A percentile compares a stretch with the other conserved stretches of the same genome.
Conservation (phyloP, 37 sponge, comb jelly and placozoan genomes). For the Lycopodina hypogea region DNA sequence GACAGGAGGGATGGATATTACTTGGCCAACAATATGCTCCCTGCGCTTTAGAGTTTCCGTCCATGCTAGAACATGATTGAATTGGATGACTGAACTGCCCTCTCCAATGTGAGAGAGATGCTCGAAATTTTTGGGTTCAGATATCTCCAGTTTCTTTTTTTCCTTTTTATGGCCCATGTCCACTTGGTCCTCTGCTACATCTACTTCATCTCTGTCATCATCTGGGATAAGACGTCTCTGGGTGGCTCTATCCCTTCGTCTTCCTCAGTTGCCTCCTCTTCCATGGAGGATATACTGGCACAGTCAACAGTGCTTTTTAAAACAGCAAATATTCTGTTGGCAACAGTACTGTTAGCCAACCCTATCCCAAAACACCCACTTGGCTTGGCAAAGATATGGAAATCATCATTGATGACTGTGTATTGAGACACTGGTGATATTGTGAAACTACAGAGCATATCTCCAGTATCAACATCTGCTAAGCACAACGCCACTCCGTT, state of each 20-base stretch:
- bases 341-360: slow-evolving; percentile 37
- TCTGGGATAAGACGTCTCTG: not conserved
- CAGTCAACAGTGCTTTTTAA: slow-evolving; percentile 12
- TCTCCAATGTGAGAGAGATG: slow-evolving; percentile 32
- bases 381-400: slow-evolving; percentile 25
- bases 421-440: slow-evolving; percentile 12
- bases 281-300: not conserved
- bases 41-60: not conserved
- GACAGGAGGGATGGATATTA: not conserved
- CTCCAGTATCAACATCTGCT: slow-evolving; percentile 36
- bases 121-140: slow-evolving; percentile 33
- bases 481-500: slow-evolving; percentile 8
- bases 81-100: not conserved
- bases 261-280: not conserved
- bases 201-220: not conserved
- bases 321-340: not conserved
- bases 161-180: not conserved
- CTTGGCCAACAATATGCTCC: not conserved
- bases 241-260: not conserved
- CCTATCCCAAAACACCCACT: slow-evolving; percentile 26
- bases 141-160: slow-evolving; percentile 7
- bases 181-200: slow-evolving; percentile 5
- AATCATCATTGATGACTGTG: slow-evolving; percentile 21
- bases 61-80: not conserved
- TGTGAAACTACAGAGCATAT: not conserved